Conservation (phyloP, 2,797 vertebrate genomes). For the Emydoidea blandingii region DNA sequence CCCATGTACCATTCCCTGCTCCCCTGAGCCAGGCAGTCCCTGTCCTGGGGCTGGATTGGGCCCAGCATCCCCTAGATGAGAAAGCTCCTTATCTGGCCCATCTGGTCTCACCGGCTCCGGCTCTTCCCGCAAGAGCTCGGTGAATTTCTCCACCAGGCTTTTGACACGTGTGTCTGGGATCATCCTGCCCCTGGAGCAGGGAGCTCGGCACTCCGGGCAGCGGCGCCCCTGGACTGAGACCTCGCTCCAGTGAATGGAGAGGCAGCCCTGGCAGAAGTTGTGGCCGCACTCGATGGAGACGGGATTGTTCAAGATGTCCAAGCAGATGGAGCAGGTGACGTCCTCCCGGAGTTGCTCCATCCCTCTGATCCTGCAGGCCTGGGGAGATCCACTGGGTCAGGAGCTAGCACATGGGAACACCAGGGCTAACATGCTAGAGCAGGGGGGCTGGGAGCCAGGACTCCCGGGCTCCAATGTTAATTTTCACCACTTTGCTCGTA, state of each 20-base stretch:
- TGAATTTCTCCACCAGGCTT: slow-evolving; percentile 38
- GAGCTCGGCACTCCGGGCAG: slow-evolving; percentile 54
- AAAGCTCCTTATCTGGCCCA: no score
- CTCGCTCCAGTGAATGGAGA: slow-evolving; percentile 16
- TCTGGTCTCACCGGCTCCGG: no score
- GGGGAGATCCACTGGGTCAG: neutral
- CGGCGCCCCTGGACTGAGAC: neutral
- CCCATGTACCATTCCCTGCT: no score
- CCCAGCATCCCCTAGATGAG: no score
- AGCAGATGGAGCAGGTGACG: slow-evolving; percentile 60
- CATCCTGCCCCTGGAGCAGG: neutral
- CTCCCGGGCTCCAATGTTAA: neutral
- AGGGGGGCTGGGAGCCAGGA: no score
- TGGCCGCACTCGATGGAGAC: slow-evolving; percentile 64
- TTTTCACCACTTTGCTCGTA: no score
- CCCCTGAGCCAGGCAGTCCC: no score
- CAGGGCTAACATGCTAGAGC: neutral
- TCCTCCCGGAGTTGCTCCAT: neutral
- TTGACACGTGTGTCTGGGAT: slow-evolving; percentile 32
- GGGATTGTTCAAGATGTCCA: slow-evolving; percentile 45
- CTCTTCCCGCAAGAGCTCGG: no score
- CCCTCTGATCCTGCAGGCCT: neutral
- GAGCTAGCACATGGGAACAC: neutral
- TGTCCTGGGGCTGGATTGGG: neutral
- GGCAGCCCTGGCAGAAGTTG: slow-evolving; percentile 56